phyloP scores from a whole-genome alignment of 1,140 invertebrate species.

The Gryllus bimaculatus region DNA sequence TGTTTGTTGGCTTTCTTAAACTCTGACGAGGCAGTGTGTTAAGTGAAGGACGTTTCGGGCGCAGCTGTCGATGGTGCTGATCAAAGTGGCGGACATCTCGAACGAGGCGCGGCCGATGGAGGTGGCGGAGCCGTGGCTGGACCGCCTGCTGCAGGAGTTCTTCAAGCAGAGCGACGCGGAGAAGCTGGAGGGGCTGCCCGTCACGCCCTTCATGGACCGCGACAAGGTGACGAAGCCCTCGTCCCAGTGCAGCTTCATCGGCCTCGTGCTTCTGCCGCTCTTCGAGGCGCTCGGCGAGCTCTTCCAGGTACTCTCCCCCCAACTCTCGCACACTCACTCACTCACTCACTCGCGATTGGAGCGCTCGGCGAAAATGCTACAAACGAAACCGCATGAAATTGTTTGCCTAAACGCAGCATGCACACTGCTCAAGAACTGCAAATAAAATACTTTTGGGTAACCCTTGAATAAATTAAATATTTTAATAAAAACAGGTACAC shows the following conservation, averaged over 20 bases:
- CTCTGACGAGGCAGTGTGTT: too few species aligned
- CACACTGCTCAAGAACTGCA: too few species aligned
- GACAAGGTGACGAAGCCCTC: conserved; percentile 80
- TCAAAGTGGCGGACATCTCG: conserved; percentile 81
- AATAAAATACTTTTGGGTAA: too few species aligned
- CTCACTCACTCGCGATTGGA: too few species aligned
- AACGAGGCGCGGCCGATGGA: conserved; percentile 78
- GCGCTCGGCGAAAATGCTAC: too few species aligned
- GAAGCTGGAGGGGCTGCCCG: conserved; percentile 72
- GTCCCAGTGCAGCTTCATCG: conserved; percentile 79
- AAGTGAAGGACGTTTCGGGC: conserved; percentile 15
- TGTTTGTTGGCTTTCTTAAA: too few species aligned
- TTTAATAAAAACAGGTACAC: too few species aligned
- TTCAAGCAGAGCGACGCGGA: conserved; percentile 77
- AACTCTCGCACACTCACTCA: too few species aligned
- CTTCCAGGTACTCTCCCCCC: conserved; percentile 41
- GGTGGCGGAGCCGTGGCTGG: conserved; percentile 77
- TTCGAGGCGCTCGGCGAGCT: conserved; percentile 67
- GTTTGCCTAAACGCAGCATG: too few species aligned
- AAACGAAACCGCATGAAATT: too few species aligned
- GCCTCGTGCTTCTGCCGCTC: conserved; percentile 68
- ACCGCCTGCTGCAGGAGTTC: conserved; percentile 67
- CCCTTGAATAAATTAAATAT: too few species aligned
- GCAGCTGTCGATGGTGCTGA: conserved; percentile 73
- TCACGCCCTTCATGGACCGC: conserved; percentile 84